These are phyloP conservation scores for Hippopotamus amphibius DNA, from an alignment of 2,113 vertebrate genomes.

Conservation along the genomic window DNA sequence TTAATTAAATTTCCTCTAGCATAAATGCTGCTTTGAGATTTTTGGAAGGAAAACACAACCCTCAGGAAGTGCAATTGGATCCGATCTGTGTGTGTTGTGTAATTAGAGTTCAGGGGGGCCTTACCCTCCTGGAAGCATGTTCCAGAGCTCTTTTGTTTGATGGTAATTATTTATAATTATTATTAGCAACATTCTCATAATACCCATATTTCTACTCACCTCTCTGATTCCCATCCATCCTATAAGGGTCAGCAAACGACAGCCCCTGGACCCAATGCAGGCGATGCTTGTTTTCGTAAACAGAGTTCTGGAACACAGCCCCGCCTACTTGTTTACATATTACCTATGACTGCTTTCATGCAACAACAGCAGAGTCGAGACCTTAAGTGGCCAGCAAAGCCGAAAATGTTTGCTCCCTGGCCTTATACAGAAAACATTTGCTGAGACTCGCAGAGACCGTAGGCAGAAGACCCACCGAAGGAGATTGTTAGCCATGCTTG, in stretches of 20 bases:
- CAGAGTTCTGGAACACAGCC: neutral
- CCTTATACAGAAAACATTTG: neutral
- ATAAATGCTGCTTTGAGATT: slow-evolving; percentile 46
- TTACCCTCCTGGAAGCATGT: fast-evolving
- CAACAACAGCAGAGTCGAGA: neutral
- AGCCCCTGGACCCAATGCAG: neutral
- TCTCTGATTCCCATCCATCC: neutral
- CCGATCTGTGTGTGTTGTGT: neutral
- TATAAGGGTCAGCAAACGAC: neutral
- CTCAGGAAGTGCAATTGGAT: neutral
- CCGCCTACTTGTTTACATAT: fast-evolving
- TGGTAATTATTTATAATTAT: neutral
- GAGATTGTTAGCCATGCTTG: fast-evolving
- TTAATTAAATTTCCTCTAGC: slow-evolving; percentile 68
- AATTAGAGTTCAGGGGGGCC: neutral
- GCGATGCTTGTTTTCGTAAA: neutral
- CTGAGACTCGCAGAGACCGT: neutral
- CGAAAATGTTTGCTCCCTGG: neutral
- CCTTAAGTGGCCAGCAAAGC: neutral
- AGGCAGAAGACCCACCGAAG: neutral
- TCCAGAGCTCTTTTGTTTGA: neutral
- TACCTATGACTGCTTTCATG: neutral
- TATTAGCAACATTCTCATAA: neutral
- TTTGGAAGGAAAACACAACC: neutral
- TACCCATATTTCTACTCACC: neutral